Conservation (phyloP, 2,113 vertebrate species). For the Anguilla japonica region DNA sequence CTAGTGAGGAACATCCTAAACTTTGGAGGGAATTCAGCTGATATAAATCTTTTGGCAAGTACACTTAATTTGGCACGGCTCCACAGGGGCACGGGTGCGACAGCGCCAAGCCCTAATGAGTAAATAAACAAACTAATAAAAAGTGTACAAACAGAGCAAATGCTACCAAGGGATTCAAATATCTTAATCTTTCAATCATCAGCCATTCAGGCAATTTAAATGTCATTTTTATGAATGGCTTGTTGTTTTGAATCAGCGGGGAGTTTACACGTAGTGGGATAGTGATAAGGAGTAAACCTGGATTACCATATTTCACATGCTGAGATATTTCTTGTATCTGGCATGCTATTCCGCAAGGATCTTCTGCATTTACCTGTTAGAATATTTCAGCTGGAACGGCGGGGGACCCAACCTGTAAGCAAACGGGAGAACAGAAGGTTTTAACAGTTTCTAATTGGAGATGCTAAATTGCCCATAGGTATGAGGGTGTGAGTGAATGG, state of each 20-base stretch:
- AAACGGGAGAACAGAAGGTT: background rate
- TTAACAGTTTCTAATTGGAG: background rate
- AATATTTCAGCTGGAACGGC: background rate
- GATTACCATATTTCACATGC: background rate
- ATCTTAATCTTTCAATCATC: constrained; percentile 53
- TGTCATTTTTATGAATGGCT: constrained; percentile 41
- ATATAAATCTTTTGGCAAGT: background rate
- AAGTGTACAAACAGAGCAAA: constrained; percentile 58
- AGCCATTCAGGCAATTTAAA: constrained; percentile 55
- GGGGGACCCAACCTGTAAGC: background rate
- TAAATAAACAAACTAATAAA: constrained; percentile 73
- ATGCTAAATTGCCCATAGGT: too few species aligned
- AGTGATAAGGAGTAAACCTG: background rate
- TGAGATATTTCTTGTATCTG: background rate
- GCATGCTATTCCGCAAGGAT: background rate
- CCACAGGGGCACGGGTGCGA: constrained; percentile 58
- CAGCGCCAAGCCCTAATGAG: constrained; percentile 45
- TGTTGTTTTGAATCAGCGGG: constrained; percentile 23
- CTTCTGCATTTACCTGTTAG: background rate
- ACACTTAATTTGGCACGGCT: constrained; percentile 61
- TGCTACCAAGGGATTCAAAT: constrained; percentile 45
- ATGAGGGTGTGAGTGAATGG: too few species aligned
- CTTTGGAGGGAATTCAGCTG: background rate
- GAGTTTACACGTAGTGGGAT: background rate
- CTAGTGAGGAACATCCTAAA: background rate